phyloP scores from a whole-genome alignment of 1,140 invertebrate genomes.

The Lerema accius region DNA sequence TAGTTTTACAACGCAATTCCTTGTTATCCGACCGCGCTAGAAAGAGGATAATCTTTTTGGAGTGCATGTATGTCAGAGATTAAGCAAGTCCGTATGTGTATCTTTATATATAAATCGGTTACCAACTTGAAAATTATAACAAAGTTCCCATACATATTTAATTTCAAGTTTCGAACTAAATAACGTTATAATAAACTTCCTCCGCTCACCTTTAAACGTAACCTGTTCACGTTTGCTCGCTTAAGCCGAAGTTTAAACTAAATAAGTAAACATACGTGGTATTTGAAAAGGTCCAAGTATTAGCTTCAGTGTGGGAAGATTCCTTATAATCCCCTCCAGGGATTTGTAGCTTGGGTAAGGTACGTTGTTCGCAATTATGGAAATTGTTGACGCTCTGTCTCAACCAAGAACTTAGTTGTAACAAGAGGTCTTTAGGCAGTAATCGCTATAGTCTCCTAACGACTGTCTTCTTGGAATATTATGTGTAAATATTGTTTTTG shows the following conservation, averaged over 20 bases:
- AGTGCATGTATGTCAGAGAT: too few species aligned
- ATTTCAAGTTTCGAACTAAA: neutral
- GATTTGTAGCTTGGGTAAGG: conserved; percentile 17
- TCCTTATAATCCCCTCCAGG: conserved; percentile 25
- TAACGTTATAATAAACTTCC: neutral
- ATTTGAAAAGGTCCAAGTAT: conserved; percentile 34
- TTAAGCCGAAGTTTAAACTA: conserved; percentile 30
- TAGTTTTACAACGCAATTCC: too few species aligned
- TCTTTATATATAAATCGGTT: too few species aligned
- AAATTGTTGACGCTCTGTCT: conserved; percentile 26
- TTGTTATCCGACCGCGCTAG: too few species aligned
- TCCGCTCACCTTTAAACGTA: conserved; percentile 4
- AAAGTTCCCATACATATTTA: too few species aligned
- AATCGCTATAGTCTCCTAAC: conserved; percentile 15
- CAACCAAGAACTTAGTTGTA: conserved; percentile 15
- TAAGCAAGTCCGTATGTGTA: too few species aligned
- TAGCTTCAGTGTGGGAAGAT: conserved; percentile 19
- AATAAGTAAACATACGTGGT: conserved; percentile 31
- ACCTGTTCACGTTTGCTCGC: conserved; percentile 16
- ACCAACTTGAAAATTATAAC: too few species aligned
- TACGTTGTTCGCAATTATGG: conserved; percentile 26
- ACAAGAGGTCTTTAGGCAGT: conserved; percentile 23
- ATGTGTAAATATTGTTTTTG: too few species aligned
- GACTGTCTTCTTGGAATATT: neutral
- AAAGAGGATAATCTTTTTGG: too few species aligned